These are phyloP conservation scores for Lipophrys pholis DNA, from an alignment of 2,113 vertebrate genomes.

Conservation along the genomic window DNA sequence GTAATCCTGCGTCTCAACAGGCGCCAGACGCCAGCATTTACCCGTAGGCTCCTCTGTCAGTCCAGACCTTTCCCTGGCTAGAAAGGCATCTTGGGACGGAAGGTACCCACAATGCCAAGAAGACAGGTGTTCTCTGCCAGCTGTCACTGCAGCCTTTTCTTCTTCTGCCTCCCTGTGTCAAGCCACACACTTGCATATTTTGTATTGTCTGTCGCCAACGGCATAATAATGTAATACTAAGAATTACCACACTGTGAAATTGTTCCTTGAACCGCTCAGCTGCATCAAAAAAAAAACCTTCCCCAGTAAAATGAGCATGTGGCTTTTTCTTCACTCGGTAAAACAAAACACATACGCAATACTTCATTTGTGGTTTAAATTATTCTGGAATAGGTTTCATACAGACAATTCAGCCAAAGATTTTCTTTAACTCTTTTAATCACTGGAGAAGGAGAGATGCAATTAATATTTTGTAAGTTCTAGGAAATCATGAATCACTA, in stretches of 20 bases:
- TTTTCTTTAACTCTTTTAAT: neutral
- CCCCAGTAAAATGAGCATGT: neutral
- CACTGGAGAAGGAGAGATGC: neutral
- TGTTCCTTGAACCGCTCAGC: conserved; percentile 10
- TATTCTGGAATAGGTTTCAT: no score
- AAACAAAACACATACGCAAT: no score
- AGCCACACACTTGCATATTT: conserved; percentile 34
- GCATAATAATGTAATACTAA: conserved; percentile 28
- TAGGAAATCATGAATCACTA: neutral
- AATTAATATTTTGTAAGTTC: neutral
- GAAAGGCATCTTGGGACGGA: conserved; percentile 73
- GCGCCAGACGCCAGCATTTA: conserved; percentile 72
- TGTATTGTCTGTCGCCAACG: conserved; percentile 36
- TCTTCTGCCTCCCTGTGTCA: conserved; percentile 40
- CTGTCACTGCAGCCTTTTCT: conserved; percentile 67
- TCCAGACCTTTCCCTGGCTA: conserved; percentile 75
- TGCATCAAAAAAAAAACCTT: neutral
- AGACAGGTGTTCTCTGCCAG: conserved; percentile 82
- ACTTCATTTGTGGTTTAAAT: no score
- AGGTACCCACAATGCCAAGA: conserved; percentile 71
- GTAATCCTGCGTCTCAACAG: conserved; percentile 77
- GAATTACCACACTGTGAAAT: conserved; percentile 28
- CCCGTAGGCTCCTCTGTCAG: conserved; percentile 75
- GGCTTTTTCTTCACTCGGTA: no score
- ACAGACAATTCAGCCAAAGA: no score